These are phyloP conservation scores for Globodera rostochiensis DNA, from an alignment of 1,140 invertebrate genomes.

Conservation along the genomic window DNA sequence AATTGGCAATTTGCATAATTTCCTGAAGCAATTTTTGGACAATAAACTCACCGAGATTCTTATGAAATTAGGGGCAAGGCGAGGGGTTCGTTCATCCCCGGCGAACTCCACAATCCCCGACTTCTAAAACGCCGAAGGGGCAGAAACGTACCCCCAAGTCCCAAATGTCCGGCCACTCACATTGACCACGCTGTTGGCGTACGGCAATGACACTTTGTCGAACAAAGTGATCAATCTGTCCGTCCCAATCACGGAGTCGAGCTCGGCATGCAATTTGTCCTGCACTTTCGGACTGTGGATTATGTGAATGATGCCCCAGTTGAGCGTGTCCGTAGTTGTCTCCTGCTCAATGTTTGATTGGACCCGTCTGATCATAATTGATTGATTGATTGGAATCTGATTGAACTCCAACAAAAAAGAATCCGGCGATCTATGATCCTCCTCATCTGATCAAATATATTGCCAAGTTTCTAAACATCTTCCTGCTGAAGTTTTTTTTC, in stretches of 20 bases:
- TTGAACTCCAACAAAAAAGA: no score
- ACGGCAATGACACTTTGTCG: constrained; percentile 39
- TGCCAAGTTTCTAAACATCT: no score
- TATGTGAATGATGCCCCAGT: constrained; percentile 40
- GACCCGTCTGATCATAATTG: no score
- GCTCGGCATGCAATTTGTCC: constrained; percentile 41
- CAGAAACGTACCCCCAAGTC: no score
- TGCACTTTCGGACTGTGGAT: constrained; percentile 37
- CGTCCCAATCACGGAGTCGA: constrained; percentile 46
- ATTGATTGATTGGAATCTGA: no score
- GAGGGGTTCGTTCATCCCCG: no score
- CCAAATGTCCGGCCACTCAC: constrained; percentile 10
- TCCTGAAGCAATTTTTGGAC: constrained; percentile 17
- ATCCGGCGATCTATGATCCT: no score
- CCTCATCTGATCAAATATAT: no score
- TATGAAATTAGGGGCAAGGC: no score
- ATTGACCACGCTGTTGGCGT: constrained; percentile 47
- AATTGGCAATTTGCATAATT: constrained; percentile 32
- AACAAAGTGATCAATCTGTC: constrained; percentile 39
- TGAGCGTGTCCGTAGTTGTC: constrained; percentile 36
- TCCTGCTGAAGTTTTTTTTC: no score
- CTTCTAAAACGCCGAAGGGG: no score
- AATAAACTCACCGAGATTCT: background rate
- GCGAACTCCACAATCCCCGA: no score
- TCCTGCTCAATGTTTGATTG: background rate